Evolutionary conservation across 2,888 invertebrate species (phyloP), one percentile per base, ranked within the genome.

Genomic region (Trachelus stipa): DNA sequence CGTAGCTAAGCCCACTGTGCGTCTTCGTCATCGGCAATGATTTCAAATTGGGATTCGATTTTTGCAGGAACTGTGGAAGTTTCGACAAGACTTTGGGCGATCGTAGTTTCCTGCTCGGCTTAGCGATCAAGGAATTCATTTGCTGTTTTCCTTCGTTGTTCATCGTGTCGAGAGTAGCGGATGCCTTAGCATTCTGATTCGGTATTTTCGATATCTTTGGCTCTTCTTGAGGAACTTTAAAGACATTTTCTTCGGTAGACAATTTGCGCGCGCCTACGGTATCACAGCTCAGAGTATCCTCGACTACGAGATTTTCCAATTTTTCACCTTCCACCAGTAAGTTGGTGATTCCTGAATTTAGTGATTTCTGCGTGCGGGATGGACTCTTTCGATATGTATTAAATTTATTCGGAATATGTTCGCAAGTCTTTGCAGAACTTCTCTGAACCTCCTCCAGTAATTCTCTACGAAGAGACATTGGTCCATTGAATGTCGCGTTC

Each of bases 21-120:
- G 73, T 78, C 33, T 80, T 73, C 68, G 75, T 82, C 68, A 80
- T 82, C 12, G 81, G 77, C 71, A 76, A 1, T 3, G 88, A 87
- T n/a, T 86, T 83, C 0, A 91, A 85, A 87, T 91, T 91, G 0
- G 91, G 91, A 88, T 91, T 90, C 0, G 91, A 91, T 40, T 91
- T 91, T 77, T 91, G 91, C 71, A 91, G 83, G 23, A 85, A 87
- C 35, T 88, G 87, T 1, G 91, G 91, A 68, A 90, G 83, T 34
- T 88, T 90, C 0, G 91, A 88, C 3, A 88, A 82, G 68, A 82
- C 82, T 4, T 83, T 84, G 0, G 88, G 86, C 3, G 83, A 82
- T 33, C 86, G 86, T 30, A 88, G 80, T 75, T 84, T 84, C 1
- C 80, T 78, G 12, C 12, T 31, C 4, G 77, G 79, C 56, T 82